Conservation (phyloP, 2,888 invertebrate genomes). For the Dynastes grantii region DNA sequence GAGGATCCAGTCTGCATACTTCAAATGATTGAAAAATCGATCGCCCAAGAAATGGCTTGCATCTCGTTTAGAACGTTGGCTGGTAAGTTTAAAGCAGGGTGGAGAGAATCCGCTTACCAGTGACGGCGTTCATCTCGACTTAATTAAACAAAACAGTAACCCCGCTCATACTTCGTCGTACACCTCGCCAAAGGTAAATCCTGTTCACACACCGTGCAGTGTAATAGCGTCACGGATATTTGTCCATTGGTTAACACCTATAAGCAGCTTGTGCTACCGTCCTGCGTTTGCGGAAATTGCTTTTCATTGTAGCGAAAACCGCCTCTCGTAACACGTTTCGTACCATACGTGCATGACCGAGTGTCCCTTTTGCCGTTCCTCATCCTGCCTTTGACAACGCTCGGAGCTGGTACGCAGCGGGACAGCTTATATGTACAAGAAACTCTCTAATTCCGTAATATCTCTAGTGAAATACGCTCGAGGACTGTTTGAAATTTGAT, state of each 20-base stretch:
- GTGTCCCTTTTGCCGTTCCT: neutral
- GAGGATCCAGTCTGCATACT: neutral
- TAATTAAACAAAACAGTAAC: conserved; percentile 45
- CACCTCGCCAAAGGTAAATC: conserved; percentile 24
- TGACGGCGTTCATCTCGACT: conserved; percentile 30
- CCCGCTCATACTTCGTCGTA: neutral
- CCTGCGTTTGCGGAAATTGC: conserved; percentile 48
- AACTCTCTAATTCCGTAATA: conserved; percentile 19
- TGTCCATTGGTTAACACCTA: conserved; percentile 50
- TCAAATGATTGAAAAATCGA: conserved; percentile 5
- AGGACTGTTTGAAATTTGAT: conserved; percentile 3
- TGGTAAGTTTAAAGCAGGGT: neutral
- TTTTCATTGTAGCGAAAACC: conserved; percentile 46
- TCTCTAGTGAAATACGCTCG: conserved; percentile 7
- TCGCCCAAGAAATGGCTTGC: neutral
- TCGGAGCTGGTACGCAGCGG: neutral
- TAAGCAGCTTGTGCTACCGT: conserved; percentile 30
- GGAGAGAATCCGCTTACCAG: conserved; percentile 6
- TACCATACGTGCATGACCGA: neutral
- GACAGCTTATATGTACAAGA: neutral
- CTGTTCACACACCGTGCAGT: neutral
- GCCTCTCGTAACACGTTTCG: conserved; percentile 27
- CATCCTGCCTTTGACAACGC: conserved; percentile 16
- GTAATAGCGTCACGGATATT: conserved; percentile 46
- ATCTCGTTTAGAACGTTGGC: conserved; percentile 9